Evolutionary conservation across 2,113 vertebrate species (phyloP).

Genomic region (Bettongia penicillata): DNA sequence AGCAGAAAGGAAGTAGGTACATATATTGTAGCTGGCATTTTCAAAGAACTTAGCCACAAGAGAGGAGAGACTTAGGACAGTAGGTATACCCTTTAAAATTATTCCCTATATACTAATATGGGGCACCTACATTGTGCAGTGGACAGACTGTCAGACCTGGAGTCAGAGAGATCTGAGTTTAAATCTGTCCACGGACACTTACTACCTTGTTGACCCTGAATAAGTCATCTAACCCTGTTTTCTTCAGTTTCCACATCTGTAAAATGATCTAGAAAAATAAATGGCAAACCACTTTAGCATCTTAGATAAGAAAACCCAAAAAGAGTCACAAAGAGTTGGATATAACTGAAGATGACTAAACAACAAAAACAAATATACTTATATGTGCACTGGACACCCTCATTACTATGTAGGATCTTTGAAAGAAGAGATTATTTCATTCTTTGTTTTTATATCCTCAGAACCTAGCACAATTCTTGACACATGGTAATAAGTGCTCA

Average conservation of each 20-base stretch:
- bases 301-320: neutral
- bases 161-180: neutral
- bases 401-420: neutral
- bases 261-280: neutral
- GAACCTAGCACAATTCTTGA: neutral
- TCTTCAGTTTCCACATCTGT: neutral
- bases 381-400: neutral
- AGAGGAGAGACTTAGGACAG: neutral
- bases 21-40: neutral
- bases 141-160: no score
- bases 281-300: neutral
- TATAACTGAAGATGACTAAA: neutral
- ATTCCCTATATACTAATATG: neutral
- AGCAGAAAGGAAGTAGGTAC: neutral
- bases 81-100: neutral
- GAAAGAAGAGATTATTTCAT: neutral
- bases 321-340: neutral
- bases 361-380: neutral
- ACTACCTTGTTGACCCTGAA: neutral
- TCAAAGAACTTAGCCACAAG: neutral
- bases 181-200: neutral
- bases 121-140: no score
- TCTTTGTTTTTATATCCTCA: neutral
- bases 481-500: neutral
- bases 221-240: neutral